A percentile compares a stretch with the other conserved stretches of the same genome.
phyloP scores from a whole-genome alignment of 2,888 invertebrate genomes.

The Rosalia funebris region DNA sequence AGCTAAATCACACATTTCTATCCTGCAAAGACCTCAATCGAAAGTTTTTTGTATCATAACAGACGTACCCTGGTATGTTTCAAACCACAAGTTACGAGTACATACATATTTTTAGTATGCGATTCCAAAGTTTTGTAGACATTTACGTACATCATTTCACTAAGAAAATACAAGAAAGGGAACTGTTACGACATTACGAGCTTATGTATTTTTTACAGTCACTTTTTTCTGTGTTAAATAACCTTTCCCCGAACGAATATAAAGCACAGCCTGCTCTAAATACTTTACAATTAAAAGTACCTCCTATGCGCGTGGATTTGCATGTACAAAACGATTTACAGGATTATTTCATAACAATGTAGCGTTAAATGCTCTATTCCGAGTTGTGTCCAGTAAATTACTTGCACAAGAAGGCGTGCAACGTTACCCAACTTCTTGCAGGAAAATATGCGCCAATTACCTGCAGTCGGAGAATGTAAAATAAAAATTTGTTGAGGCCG shows the following conservation, averaged over 20 bases:
- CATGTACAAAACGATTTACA: neutral
- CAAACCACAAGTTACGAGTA: too few species aligned
- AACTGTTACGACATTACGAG: too few species aligned
- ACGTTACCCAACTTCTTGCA: neutral
- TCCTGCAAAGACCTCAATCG: too few species aligned
- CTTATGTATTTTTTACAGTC: too few species aligned
- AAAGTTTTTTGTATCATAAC: too few species aligned
- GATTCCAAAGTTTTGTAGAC: too few species aligned
- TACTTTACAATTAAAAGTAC: neutral
- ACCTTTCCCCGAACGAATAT: neutral
- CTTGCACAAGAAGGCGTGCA: neutral
- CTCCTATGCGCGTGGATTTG: neutral
- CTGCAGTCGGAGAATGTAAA: neutral
- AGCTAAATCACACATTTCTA: too few species aligned
- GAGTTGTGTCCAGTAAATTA: neutral
- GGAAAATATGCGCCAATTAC: neutral
- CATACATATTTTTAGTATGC: too few species aligned
- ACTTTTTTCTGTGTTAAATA: too few species aligned
- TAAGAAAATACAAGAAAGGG: too few species aligned
- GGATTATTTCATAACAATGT: neutral
- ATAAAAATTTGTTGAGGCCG: neutral
- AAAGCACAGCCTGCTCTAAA: neutral
- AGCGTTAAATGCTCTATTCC: neutral
- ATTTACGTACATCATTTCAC: too few species aligned
- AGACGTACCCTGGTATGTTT: too few species aligned